Evolutionary conservation across 2,888 invertebrate genomes (phyloP).

Genomic region (Rhagonycha fulva): DNA sequence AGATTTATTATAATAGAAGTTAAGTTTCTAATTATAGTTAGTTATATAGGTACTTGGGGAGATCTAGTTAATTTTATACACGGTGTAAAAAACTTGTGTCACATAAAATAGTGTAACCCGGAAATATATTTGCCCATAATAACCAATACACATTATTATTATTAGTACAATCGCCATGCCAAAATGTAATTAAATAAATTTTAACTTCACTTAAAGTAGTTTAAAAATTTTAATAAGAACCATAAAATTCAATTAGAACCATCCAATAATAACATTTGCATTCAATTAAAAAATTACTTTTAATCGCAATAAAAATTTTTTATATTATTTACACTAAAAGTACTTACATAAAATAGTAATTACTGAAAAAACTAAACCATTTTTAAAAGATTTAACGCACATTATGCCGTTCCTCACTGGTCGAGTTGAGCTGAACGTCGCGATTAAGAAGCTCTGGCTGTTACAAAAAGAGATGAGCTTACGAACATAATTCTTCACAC

Average conservation of each 20-base stretch:
- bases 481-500: background rate
- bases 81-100: background rate
- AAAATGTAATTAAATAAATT: background rate
- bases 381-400: background rate
- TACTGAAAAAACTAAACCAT: background rate
- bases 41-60: background rate
- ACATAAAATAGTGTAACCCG: background rate
- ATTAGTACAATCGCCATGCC: background rate
- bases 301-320: too few species aligned
- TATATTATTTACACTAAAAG: background rate
- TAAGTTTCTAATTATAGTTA: background rate
- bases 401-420: background rate
- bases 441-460: background rate
- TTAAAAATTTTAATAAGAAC: background rate
- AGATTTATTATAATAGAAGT: conserved; percentile 3
- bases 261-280: too few species aligned
- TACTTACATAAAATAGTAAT: background rate
- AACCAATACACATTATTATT: background rate
- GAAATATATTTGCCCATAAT: background rate
- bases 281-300: too few species aligned
- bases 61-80: background rate
- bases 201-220: background rate
- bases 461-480: background rate
- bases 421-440: background rate
- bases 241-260: background rate